A percentile compares a stretch with the other conserved stretches of the same genome.
Conservation (phyloP, 1,140 invertebrate genomes). For the Sminthurinus signatus region DNA sequence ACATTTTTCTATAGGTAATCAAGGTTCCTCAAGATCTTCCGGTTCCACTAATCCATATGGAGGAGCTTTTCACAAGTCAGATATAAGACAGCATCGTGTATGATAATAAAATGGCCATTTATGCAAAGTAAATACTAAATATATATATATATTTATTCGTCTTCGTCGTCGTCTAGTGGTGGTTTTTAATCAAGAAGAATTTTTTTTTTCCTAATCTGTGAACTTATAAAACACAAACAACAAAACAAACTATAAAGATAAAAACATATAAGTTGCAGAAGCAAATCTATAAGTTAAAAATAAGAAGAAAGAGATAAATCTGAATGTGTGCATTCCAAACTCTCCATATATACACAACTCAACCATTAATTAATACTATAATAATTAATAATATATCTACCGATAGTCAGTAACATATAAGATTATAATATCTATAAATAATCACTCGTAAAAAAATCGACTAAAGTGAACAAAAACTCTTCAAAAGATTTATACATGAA, state of each 20-base stretch:
- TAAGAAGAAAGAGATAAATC: neutral
- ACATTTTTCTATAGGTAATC: slow-evolving; percentile 20
- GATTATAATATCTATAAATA: too few species aligned
- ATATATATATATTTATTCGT: neutral
- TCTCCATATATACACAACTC: too few species aligned
- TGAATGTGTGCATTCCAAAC: neutral
- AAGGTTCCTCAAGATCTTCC: slow-evolving; percentile 20
- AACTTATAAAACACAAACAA: neutral
- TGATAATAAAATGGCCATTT: slow-evolving; percentile 26
- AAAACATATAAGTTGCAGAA: neutral
- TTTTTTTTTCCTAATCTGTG: neutral
- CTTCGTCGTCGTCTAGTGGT: neutral
- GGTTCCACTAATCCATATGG: slow-evolving; percentile 22
- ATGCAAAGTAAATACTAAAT: neutral
- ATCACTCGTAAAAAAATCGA: too few species aligned
- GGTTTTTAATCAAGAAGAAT: neutral
- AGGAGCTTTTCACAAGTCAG: slow-evolving; percentile 30
- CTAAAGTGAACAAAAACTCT: too few species aligned
- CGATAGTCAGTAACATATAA: too few species aligned
- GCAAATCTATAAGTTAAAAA: neutral
- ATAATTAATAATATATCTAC: too few species aligned
- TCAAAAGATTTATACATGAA: neutral
- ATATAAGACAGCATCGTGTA: slow-evolving; percentile 38
- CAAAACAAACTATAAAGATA: neutral
- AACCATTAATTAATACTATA: too few species aligned